Conservation (phyloP, 2,888 invertebrate species). For the Drosophila antonietae region DNA sequence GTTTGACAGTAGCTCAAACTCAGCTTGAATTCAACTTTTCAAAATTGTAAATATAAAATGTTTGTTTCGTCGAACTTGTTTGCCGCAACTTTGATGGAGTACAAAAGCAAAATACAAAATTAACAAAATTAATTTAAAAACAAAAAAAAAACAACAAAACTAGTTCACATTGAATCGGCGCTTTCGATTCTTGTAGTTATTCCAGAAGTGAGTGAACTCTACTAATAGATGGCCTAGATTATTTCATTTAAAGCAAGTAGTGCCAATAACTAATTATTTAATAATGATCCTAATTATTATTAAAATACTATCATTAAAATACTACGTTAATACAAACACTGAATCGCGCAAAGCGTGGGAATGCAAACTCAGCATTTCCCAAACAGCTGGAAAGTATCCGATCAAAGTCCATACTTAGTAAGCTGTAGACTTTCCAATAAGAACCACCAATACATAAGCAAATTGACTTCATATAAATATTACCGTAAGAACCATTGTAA, state of each 20-base stretch:
- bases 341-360: too few relatives aligned
- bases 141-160: not conserved
- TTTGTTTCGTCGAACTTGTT: slow-evolving; percentile 8
- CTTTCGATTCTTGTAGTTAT: not conserved
- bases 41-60: not conserved
- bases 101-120: not conserved
- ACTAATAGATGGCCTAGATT: slow-evolving; percentile 4
- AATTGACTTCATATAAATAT: too few relatives aligned
- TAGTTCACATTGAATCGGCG: slow-evolving; percentile 24
- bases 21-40: not conserved
- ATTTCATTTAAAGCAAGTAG: not conserved
- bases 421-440: too few relatives aligned
- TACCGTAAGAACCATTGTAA: too few relatives aligned
- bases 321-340: too few relatives aligned
- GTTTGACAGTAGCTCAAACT: slow-evolving; percentile 14
- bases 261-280: too few relatives aligned
- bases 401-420: too few relatives aligned
- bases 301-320: too few relatives aligned
- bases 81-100: slow-evolving; percentile 8
- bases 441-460: too few relatives aligned
- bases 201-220: not conserved
- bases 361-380: too few relatives aligned
- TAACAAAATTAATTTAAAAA: not conserved
- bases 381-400: too few relatives aligned
- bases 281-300: too few relatives aligned